Percentiles rank a stretch among this genome's conserved stretches.
Conservation (phyloP, 1,140 invertebrate genomes). For the Conus ventricosus region DNA sequence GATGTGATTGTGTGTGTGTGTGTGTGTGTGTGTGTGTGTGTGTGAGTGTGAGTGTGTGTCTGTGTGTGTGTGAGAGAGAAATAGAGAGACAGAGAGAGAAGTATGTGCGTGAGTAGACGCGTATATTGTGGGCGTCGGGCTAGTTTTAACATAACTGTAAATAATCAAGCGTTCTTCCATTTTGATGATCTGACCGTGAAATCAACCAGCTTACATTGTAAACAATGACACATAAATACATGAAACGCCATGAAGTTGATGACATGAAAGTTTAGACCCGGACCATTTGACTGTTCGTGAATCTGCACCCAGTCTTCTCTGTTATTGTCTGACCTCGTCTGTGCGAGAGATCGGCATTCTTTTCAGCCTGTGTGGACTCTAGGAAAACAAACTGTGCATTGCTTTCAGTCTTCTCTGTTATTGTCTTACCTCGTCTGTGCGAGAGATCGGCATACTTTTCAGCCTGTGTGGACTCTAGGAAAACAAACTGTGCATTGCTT, state of each 20-base stretch:
- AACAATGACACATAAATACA: no score
- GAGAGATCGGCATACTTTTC: no score
- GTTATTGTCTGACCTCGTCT: no score
- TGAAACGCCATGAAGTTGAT: no score
- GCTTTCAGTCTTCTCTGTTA: background rate
- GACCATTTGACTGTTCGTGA: no score
- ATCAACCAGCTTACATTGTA: background rate
- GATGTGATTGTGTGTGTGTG: background rate
- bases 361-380: no score
- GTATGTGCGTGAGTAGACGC: background rate
- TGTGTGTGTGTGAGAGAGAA: background rate
- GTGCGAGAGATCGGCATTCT: no score
- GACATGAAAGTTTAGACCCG: no score
- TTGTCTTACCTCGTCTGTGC: no score
- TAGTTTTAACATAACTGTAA: background rate
- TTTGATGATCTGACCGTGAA: conserved; percentile 15
- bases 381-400: no score
- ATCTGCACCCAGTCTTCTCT: background rate
- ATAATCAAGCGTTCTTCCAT: conserved; percentile 18
- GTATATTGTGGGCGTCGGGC: background rate
- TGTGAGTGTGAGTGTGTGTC: background rate
- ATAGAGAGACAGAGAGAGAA: background rate
- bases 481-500: background rate
- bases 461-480: no score
- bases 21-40: background rate